Conservation (phyloP, 2,888 invertebrate genomes). For the Selenia dentaria region DNA sequence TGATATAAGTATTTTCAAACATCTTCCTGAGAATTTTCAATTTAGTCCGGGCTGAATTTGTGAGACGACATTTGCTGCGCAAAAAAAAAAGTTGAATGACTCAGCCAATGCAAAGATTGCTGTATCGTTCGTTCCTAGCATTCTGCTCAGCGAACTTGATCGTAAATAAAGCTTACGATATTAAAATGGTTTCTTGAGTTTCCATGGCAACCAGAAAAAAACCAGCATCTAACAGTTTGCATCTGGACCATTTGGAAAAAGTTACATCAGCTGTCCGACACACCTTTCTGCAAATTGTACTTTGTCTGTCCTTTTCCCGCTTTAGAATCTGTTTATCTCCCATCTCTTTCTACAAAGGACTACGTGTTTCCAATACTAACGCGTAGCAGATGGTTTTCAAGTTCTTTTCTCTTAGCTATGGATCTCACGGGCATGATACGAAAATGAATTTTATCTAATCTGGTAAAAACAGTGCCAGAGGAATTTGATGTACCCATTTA, state of each 20-base stretch:
- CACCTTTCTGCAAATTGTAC: slow-evolving; percentile 28
- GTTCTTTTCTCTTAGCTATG: neutral
- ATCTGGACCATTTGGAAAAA: slow-evolving; percentile 24
- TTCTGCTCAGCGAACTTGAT: too few relatives aligned
- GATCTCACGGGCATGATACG: too few relatives aligned
- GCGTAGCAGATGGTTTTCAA: slow-evolving; percentile 7
- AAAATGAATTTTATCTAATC: too few relatives aligned
- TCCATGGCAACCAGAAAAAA: slow-evolving; percentile 6
- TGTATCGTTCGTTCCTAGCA: too few relatives aligned
- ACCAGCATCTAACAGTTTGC: slow-evolving; percentile 12
- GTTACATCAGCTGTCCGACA: slow-evolving; percentile 23
- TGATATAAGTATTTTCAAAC: too few relatives aligned
- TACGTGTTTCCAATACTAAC: slow-evolving; percentile 1
- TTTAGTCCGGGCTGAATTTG: neutral
- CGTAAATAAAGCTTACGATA: too few relatives aligned
- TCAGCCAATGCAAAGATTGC: too few relatives aligned
- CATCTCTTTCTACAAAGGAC: slow-evolving; percentile 16
- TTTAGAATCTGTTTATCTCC: slow-evolving; percentile 7
- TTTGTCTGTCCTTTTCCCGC: slow-evolving; percentile 7
- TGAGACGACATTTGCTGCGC: neutral
- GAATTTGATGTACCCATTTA: too few relatives aligned
- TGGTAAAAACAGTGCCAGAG: too few relatives aligned
- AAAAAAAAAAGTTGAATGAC: neutral
- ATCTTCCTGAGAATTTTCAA: neutral
- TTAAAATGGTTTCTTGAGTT: too few relatives aligned